Evolutionary conservation across 2,797 vertebrate species (phyloP).

Genomic region (Microhierax caerulescens): DNA sequence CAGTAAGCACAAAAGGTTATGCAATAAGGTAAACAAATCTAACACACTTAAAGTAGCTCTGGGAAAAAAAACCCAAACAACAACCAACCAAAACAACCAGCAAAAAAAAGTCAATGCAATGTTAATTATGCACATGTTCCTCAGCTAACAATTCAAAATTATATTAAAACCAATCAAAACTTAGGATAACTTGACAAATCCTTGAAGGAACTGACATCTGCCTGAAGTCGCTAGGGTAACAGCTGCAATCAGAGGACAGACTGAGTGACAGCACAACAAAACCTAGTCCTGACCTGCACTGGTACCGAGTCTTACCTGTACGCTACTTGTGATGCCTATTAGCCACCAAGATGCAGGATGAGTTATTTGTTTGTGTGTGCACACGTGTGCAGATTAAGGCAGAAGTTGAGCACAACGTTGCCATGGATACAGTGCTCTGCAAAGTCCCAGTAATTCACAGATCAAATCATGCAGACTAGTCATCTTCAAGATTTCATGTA

Average conservation of each 20-base stretch:
- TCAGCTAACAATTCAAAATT: background rate
- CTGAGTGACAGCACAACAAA: background rate
- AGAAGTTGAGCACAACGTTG: constrained; percentile 1
- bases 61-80: background rate
- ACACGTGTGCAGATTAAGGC: background rate
- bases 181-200: background rate
- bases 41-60: background rate
- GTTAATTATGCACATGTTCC: background rate
- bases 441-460: background rate
- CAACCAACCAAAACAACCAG: background rate
- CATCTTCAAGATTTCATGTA: background rate
- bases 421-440: constrained; percentile 10
- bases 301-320: background rate
- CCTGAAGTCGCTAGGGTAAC: background rate
- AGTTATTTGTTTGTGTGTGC: background rate
- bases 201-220: background rate
- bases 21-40: background rate
- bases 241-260: background rate
- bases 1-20: background rate
- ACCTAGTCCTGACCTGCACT: background rate
- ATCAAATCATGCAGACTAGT: background rate
- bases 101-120: background rate
- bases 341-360: background rate
- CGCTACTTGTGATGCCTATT: background rate
- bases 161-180: background rate